Conservation (phyloP, 2,113 vertebrate genomes). For the Pleuronectes platessa region DNA sequence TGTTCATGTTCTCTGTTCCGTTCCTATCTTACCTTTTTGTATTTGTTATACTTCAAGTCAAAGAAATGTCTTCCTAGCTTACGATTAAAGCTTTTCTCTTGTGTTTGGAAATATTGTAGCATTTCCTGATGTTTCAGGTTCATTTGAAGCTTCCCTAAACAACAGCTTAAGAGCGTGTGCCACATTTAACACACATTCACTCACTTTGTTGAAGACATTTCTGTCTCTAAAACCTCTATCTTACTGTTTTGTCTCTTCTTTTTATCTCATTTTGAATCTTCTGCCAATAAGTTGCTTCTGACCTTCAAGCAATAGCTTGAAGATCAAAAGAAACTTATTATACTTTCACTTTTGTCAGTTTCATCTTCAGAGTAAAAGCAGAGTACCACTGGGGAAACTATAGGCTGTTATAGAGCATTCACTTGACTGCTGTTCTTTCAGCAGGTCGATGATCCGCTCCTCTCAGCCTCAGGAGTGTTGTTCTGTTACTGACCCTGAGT, state of each 20-base stretch:
- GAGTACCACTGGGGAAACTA: background rate
- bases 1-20: conserved; percentile 22
- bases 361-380: conserved; percentile 6
- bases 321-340: too few relatives aligned
- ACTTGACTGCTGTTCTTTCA: background rate
- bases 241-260: background rate
- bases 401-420: background rate
- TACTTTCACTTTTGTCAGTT: background rate
- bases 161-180: too few relatives aligned
- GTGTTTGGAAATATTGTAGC: conserved; percentile 24
- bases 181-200: background rate
- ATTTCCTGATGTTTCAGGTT: too few relatives aligned
- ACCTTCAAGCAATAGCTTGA: background rate
- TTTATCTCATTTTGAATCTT: background rate
- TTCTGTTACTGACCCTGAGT: conserved; percentile 24
- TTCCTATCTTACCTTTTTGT: conserved; percentile 37
- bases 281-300: background rate
- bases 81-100: conserved; percentile 52
- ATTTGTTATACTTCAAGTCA: conserved; percentile 51
- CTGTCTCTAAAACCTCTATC: background rate
- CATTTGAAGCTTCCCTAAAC: too few relatives aligned
- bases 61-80: conserved; percentile 56
- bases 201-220: background rate
- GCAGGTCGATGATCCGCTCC: conserved; percentile 2
- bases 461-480: background rate